These are phyloP conservation scores for Lepidochitona cinerea DNA, from an alignment of 2,888 invertebrate species.

Conservation along the genomic window DNA sequence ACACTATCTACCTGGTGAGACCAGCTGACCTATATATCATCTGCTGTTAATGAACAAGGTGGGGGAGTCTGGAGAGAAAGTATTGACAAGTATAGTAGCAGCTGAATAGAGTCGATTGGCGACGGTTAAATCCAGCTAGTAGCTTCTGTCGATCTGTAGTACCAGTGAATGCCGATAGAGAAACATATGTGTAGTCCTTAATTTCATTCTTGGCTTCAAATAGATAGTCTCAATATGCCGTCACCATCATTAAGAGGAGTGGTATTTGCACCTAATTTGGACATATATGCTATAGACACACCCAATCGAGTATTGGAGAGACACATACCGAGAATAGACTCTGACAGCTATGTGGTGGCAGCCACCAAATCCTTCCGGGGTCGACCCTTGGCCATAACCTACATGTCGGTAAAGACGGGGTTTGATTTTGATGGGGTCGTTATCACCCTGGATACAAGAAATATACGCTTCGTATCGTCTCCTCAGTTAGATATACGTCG, in stretches of 20 bases:
- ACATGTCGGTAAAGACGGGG: background rate
- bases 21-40: no score
- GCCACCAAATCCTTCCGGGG: background rate
- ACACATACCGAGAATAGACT: background rate
- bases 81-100: no score
- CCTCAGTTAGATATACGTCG: background rate
- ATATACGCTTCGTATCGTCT: background rate
- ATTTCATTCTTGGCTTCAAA: no score
- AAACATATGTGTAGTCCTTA: no score
- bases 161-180: no score
- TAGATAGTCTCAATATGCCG: background rate
- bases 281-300: background rate
- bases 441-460: background rate
- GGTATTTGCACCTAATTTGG: background rate
- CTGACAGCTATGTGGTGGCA: background rate
- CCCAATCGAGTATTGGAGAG: background rate
- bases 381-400: background rate
- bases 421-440: slow-evolving; percentile 2
- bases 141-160: no score
- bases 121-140: no score
- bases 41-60: no score
- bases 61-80: no score
- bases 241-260: background rate
- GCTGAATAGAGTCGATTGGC: no score
- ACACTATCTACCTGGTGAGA: no score